Evolutionary conservation across 2,113 vertebrate genomes (phyloP).

Genomic region (Muntiacus muntjak): DNA sequence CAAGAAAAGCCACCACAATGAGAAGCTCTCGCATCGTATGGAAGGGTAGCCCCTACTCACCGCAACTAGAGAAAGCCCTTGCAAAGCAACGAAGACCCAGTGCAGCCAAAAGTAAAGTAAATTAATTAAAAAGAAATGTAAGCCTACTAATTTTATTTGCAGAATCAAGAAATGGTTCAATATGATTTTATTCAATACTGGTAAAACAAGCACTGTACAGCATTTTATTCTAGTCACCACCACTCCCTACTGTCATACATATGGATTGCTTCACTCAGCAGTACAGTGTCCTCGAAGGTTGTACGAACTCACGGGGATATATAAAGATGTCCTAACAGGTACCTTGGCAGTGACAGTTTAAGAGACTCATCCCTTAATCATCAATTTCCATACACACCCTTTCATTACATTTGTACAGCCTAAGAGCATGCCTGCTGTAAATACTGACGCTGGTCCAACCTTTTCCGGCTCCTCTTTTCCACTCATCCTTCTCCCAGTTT

Average conservation of each 20-base stretch:
- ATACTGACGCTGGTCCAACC: not conserved
- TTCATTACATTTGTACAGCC: not conserved
- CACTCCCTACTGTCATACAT: not conserved
- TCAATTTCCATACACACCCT: not conserved
- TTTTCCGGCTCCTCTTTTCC: not conserved
- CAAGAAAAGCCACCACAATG: not conserved
- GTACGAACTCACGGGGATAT: not conserved
- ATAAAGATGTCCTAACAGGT: not conserved
- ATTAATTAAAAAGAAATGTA: not conserved
- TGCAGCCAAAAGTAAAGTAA: not conserved
- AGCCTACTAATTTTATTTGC: not conserved
- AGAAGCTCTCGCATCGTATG: not conserved
- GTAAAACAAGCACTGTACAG: not conserved
- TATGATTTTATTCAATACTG: not conserved
- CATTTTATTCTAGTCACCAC: not conserved
- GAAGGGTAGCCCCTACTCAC: not conserved
- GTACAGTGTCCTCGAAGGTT: not conserved
- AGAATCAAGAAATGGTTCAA: not conserved
- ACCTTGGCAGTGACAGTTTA: not conserved
- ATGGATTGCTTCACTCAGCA: not conserved
- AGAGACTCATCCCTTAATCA: not conserved
- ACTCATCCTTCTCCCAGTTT: not conserved
- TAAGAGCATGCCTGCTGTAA: not conserved
- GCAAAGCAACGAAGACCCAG: not conserved
- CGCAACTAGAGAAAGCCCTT: not conserved